Percentiles rank a stretch among this genome's conserved stretches.
phyloP scores from a whole-genome alignment of 2,797 vertebrate genomes.

The Cetoscarus ocellatus region DNA sequence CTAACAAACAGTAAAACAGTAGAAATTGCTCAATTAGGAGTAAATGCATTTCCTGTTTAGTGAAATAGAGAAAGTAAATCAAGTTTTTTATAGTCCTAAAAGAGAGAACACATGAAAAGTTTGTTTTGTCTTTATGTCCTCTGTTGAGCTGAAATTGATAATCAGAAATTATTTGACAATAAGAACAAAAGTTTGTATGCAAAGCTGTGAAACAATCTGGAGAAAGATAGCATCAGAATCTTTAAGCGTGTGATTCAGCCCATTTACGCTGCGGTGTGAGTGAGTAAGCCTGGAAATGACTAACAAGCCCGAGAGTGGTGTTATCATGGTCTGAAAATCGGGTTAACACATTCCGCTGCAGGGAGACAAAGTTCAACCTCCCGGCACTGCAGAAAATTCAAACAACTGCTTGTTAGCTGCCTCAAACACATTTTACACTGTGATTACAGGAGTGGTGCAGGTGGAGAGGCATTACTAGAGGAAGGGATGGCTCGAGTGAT shows the following conservation, averaged over 20 bases:
- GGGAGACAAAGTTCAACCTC: slow-evolving; percentile 36
- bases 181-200: too few species aligned
- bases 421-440: slow-evolving; percentile 10
- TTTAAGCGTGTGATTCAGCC: neutral
- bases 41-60: too few species aligned
- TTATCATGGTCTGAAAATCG: slow-evolving; percentile 39
- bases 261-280: slow-evolving; percentile 10
- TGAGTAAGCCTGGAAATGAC: slow-evolving; percentile 35
- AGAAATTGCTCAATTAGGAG: too few species aligned
- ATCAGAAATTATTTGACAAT: too few species aligned
- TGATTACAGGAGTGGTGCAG: slow-evolving; percentile 36
- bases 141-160: too few species aligned
- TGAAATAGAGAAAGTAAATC: too few species aligned
- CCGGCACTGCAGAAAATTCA: slow-evolving; percentile 10
- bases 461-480: slow-evolving; percentile 10
- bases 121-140: too few species aligned
- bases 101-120: too few species aligned
- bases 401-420: slow-evolving; percentile 45
- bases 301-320: slow-evolving; percentile 35
- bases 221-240: slow-evolving; percentile 3
- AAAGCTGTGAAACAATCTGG: slow-evolving; percentile 12
- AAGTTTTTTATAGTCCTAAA: too few species aligned
- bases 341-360: slow-evolving; percentile 43
- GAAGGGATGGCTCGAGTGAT: slow-evolving; percentile 20
- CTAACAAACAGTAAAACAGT: too few species aligned